Evolutionary conservation across 92 coral and sea anemone species (phyloP).

Genomic region (Umimayanthus kanabou): DNA sequence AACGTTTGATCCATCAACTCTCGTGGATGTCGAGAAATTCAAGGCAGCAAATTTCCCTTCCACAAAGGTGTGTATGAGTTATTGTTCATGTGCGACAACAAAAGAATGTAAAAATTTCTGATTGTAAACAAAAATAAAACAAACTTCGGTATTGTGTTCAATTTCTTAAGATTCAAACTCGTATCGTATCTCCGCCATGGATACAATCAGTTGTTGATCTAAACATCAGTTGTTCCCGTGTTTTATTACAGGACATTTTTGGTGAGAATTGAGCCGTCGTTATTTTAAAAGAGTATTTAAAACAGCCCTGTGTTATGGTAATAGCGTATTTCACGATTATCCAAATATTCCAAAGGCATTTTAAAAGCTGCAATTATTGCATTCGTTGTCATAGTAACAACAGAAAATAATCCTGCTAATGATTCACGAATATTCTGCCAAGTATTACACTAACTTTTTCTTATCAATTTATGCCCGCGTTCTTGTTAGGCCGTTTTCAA

Average conservation of each 20-base stretch:
- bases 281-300: neutral
- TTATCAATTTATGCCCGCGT: too few relatives aligned
- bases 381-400: neutral
- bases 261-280: neutral
- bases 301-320: neutral
- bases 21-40: slow-evolving; percentile 87
- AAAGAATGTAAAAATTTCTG: neutral
- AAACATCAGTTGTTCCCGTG: neutral
- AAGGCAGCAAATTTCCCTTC: slow-evolving; percentile 79
- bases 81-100: neutral
- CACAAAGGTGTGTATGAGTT: slow-evolving; percentile 19
- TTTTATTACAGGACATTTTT: too few relatives aligned
- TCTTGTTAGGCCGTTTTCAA: too few relatives aligned
- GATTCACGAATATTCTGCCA: too few relatives aligned
- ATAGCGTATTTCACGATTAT: neutral
- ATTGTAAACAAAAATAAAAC: neutral
- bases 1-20: slow-evolving; percentile 73
- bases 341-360: neutral
- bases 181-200: neutral
- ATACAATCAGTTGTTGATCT: too few relatives aligned
- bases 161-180: neutral
- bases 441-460: too few relatives aligned
- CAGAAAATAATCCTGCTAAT: neutral
- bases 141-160: neutral
- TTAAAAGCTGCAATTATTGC: neutral